Conservation (phyloP, 1,140 invertebrate species). For the Hetaerina americana region DNA sequence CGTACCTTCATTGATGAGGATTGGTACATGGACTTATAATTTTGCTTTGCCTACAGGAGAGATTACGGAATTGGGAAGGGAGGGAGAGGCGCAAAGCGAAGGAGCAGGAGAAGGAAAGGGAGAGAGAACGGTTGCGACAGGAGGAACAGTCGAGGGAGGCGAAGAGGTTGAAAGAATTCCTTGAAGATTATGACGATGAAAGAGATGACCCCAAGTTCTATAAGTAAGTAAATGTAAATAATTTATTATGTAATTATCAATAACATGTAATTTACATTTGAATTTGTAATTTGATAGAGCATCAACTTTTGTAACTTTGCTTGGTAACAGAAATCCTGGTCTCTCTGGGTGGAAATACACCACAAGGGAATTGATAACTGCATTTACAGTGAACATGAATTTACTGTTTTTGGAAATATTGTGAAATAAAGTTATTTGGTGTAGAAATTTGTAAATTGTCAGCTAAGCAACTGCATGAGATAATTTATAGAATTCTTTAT, state of each 20-base stretch:
- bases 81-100: slow-evolving; percentile 84
- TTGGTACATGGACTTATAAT: too few relatives aligned
- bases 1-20: too few relatives aligned
- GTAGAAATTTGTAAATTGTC: neutral
- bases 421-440: neutral
- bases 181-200: slow-evolving; percentile 98
- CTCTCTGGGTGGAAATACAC: too few relatives aligned
- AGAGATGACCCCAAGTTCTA: slow-evolving; percentile 94
- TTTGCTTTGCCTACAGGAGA: slow-evolving; percentile 27
- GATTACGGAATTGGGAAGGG: slow-evolving; percentile 76
- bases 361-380: too few relatives aligned
- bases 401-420: neutral
- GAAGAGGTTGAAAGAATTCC: slow-evolving; percentile 87
- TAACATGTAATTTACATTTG: neutral
- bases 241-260: too few relatives aligned
- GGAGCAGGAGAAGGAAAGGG: slow-evolving; percentile 82
- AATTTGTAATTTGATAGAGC: too few relatives aligned
- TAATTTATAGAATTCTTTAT: too few relatives aligned
- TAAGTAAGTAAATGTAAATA: slow-evolving; percentile 45
- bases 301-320: too few relatives aligned
- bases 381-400: neutral
- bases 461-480: neutral
- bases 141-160: slow-evolving; percentile 80
- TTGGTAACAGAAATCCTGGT: too few relatives aligned
- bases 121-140: slow-evolving; percentile 69